Percentiles rank a stretch among this genome's conserved stretches.
Evolutionary conservation across 2,888 invertebrate species (phyloP).

Genomic region (Eurytoma adleriae): DNA sequence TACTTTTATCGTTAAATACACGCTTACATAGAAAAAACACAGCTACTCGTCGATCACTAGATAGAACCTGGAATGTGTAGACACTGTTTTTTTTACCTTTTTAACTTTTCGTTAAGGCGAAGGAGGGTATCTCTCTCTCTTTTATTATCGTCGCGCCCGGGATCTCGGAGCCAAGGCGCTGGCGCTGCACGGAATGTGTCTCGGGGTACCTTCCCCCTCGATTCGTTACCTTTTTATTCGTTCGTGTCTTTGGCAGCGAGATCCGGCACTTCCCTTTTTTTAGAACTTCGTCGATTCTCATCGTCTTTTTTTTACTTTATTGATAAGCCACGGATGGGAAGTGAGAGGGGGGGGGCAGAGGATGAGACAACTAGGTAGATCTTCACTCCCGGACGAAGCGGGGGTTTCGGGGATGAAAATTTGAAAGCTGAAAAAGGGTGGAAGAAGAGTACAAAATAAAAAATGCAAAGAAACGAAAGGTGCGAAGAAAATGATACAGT

Average conservation of each 20-base stretch:
- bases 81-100: conserved; percentile 43
- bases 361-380: not conserved
- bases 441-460: conserved; percentile 27
- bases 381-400: not conserved
- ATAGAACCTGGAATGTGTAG: conserved; percentile 56
- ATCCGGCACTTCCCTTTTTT: conserved; percentile 36
- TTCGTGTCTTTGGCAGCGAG: conserved; percentile 35
- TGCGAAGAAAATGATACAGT: not conserved
- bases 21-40: conserved; percentile 58
- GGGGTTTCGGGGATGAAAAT: not conserved
- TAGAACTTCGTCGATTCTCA: conserved; percentile 34
- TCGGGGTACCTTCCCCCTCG: not conserved
- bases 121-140: conserved; percentile 19
- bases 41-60: conserved; percentile 58
- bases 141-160: not conserved
- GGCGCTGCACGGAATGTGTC: conserved; percentile 43
- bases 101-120: conserved; percentile 36
- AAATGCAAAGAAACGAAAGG: conserved; percentile 11
- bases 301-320: conserved; percentile 15
- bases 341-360: conserved; percentile 1
- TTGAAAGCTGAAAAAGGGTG: conserved; percentile 11
- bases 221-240: conserved; percentile 18
- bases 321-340: conserved; percentile 34
- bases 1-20: not conserved
- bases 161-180: conserved; percentile 41